Evolutionary conservation across 2,888 invertebrate species (phyloP).

Genomic region (Heliconius aoede): DNA sequence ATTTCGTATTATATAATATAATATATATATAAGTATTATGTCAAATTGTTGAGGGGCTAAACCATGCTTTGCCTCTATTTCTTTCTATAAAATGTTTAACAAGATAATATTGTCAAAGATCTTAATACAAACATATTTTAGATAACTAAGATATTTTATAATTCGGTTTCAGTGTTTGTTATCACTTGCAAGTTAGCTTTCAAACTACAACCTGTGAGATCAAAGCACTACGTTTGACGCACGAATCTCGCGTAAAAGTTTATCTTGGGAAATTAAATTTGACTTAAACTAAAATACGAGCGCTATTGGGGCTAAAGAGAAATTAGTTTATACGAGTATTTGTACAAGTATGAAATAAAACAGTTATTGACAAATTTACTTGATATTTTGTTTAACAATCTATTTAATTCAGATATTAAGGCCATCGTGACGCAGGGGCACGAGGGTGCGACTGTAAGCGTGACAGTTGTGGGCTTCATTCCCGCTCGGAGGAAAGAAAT

Average conservation of each 20-base stretch:
- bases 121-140: not conserved
- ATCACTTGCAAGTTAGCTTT: not conserved
- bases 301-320: not conserved
- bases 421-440: too few species aligned
- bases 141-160: not conserved
- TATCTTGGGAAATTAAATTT: conserved; percentile 5
- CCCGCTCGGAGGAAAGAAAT: too few species aligned
- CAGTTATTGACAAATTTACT: not conserved
- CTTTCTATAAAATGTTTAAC: too few species aligned
- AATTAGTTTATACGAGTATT: not conserved
- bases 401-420: too few species aligned
- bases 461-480: too few species aligned
- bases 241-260: not conserved
- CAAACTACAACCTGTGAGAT: conserved; percentile 2
- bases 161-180: not conserved
- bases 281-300: conserved; percentile 4
- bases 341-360: not conserved
- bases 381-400: not conserved
- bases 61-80: too few species aligned
- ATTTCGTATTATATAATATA: too few species aligned
- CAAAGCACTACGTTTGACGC: not conserved
- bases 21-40: too few species aligned
- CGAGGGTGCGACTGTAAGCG: too few species aligned
- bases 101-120: not conserved
- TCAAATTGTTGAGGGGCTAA: too few species aligned